These are phyloP conservation scores for Drosophila chauvacae DNA, from an alignment of 1,140 invertebrate genomes.

Conservation along the genomic window DNA sequence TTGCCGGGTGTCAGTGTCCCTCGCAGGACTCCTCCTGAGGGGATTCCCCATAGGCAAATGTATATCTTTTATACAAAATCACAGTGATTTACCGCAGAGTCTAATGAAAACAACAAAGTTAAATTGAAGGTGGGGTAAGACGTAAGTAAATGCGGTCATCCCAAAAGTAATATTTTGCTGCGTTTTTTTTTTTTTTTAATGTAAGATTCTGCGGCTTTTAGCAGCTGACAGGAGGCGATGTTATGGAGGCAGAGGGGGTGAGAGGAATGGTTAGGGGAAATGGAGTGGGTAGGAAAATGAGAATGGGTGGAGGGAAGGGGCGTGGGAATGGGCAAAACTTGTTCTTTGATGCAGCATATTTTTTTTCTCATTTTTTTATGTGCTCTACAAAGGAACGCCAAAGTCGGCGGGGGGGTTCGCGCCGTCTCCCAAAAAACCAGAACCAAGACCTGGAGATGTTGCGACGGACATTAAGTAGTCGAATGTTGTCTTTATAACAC, in stretches of 20 bases:
- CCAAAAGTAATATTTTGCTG: slow-evolving; percentile 62
- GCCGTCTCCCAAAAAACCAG: too few relatives aligned
- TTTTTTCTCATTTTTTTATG: slow-evolving; percentile 21
- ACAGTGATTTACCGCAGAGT: slow-evolving; percentile 46
- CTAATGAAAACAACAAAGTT: slow-evolving; percentile 59
- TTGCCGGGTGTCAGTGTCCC: slow-evolving; percentile 5
- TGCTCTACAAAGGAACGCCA: slow-evolving; percentile 24
- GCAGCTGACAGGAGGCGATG: slow-evolving; percentile 24
- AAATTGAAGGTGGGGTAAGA: slow-evolving; percentile 29
- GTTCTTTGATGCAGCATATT: slow-evolving; percentile 71
- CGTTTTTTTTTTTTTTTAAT: slow-evolving; percentile 48
- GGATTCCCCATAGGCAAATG: neutral
- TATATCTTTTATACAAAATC: slow-evolving; percentile 1
- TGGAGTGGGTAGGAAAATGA: slow-evolving; percentile 1
- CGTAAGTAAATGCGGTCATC: slow-evolving; percentile 44
- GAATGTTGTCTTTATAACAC: slow-evolving; percentile 82
- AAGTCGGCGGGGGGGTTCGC: slow-evolving; percentile 2
- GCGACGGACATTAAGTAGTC: slow-evolving; percentile 77
- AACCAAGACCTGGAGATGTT: slow-evolving; percentile 24
- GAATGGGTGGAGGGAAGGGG: slow-evolving; percentile 4
- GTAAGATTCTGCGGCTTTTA: slow-evolving; percentile 68
- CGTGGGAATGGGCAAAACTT: slow-evolving; percentile 62
- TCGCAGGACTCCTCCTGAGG: neutral
- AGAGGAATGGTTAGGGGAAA: neutral
- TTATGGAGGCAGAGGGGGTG: neutral